Base-by-base conservation (phyloP, 2,113 vertebrate genomes). In the Pangasianodon gigas region DNA sequence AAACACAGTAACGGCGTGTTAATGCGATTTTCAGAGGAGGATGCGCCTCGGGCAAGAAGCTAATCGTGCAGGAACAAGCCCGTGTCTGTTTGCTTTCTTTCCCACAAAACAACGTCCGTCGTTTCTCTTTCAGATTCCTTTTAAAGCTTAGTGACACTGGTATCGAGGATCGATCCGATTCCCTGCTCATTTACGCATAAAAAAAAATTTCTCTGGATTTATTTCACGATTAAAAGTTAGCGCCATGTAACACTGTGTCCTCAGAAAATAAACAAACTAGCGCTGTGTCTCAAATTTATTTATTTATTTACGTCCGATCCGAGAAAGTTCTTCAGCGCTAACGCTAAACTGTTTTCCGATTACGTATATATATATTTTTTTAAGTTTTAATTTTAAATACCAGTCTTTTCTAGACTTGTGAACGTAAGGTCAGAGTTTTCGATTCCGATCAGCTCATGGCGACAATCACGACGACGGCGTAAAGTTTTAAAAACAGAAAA, bases 31-130 rank as follows among this genome's bases (percentile, higher is more conserved):
- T 58, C 46, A 88, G 46, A 60, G 81, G 87, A 56, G 85, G 37
- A 37, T 37, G n/a, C 2, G 81, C 88, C 88, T 89, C 69, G n/a
- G 88, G 88, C 51, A 3, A 84, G 14, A 0, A 54, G 41, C 37
- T 32, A 80, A 75, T 48, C 69, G 46, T 77, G 82, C 67, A 84
- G 84, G 24, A 62, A 85, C 82, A 89, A 84, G 88, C 6, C 88
- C 10, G 52, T 32, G 46, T 44, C 41, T n/a, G 74, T 89, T 89
- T 24, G 19, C 1, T 60, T 84, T 85, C 1, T 60, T 84, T 85
- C 82, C 67, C 48, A 77, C 56, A 62, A 14, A 26, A 74, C 37
- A 56, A 18, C 11, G 7, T 56, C 82, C 41, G 21, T n/a, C 52
- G 52, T 37, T 37, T 82, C 32, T 60, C 82, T 84, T 60, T 60